Evolutionary conservation across 2,888 invertebrate genomes (phyloP).

Genomic region (Amiota communis): DNA sequence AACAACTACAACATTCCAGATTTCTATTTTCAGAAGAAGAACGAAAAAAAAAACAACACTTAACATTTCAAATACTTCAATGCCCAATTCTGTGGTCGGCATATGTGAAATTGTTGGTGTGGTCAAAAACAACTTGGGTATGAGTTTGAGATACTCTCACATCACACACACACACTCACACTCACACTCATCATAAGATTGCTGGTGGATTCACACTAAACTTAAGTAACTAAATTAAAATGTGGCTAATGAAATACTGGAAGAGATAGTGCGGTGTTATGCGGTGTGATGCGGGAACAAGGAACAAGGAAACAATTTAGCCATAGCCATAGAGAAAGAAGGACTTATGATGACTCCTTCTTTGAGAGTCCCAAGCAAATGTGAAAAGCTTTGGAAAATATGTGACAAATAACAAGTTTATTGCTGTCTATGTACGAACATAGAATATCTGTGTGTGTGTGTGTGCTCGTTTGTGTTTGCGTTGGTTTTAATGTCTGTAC

Average conservation of each 20-base stretch:
- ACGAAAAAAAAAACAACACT: too few species aligned
- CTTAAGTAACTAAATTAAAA: slow-evolving; percentile 67
- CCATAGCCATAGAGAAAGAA: slow-evolving; percentile 23
- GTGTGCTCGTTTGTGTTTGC: slow-evolving; percentile 28
- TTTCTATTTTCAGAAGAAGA: too few species aligned
- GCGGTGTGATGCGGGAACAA: not conserved
- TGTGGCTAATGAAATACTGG: slow-evolving; percentile 58
- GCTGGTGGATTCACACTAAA: slow-evolving; percentile 56
- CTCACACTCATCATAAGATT: not conserved
- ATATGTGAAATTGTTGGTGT: too few species aligned
- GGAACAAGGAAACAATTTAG: not conserved
- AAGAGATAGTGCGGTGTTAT: not conserved
- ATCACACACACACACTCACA: slow-evolving; percentile 14
- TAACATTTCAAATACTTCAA: too few species aligned
- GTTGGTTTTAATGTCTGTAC: slow-evolving; percentile 39
- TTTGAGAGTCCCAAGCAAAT: not conserved
- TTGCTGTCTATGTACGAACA: not conserved
- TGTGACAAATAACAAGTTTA: slow-evolving; percentile 21
- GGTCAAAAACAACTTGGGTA: too few species aligned
- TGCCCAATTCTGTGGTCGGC: too few species aligned
- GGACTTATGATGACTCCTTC: slow-evolving; percentile 1
- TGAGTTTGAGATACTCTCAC: too few species aligned
- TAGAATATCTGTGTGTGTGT: slow-evolving; percentile 22
- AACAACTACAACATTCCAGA: too few species aligned
- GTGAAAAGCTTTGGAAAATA: not conserved